phyloP scores from a whole-genome alignment of 92 coral and sea anemone species.

The Porites evermanni region DNA sequence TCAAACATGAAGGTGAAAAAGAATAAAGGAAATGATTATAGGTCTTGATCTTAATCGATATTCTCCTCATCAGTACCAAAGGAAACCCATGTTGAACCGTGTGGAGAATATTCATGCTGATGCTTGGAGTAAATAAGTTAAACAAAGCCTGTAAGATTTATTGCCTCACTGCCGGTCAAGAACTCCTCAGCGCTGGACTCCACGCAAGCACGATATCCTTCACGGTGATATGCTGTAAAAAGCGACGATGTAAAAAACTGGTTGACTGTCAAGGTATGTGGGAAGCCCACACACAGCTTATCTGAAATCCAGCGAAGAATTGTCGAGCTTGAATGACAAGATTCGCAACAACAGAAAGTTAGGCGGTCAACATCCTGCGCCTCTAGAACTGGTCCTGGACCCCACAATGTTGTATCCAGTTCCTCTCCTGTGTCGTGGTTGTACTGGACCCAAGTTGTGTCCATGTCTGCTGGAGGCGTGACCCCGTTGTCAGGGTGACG shows the following conservation, averaged over 20 bases:
- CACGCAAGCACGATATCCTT: constrained; percentile 88
- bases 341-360: constrained; percentile 92
- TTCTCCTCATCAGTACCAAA: too few species aligned
- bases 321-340: constrained; percentile 73
- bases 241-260: constrained; percentile 82
- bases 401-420: constrained; percentile 80
- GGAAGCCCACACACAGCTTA: constrained; percentile 73
- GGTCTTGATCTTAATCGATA: too few species aligned
- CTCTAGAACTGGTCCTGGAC: constrained; percentile 81
- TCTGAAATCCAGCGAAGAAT: constrained; percentile 43
- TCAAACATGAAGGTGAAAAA: too few species aligned
- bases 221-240: constrained; percentile 88
- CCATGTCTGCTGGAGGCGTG: constrained; percentile 54
- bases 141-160: not conserved
- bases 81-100: too few species aligned
- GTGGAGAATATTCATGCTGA: too few species aligned
- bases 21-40: too few species aligned
- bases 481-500: constrained; percentile 87
- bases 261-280: constrained; percentile 70
- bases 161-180: constrained; percentile 9
- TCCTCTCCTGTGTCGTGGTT: constrained; percentile 69
- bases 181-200: constrained; percentile 79
- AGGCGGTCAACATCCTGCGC: constrained; percentile 83
- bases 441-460: constrained; percentile 83
- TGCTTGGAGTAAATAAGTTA: not conserved